A percentile compares a stretch with the other conserved stretches of the same genome.
phyloP scores from a whole-genome alignment of 2,113 vertebrate species.

The Coptodon rendalli region DNA sequence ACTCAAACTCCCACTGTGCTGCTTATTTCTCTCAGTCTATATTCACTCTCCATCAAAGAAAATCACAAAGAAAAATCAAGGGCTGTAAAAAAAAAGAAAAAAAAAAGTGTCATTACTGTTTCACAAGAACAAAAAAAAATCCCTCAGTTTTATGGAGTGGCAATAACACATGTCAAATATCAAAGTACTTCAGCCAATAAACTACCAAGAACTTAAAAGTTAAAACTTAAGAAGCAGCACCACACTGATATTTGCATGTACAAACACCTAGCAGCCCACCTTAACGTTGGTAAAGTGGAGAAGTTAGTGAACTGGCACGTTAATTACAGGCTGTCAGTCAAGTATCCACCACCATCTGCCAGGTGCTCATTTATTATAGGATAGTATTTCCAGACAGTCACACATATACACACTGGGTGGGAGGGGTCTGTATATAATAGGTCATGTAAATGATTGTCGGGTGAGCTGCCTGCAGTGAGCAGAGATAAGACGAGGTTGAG shows the following conservation, averaged over 20 bases:
- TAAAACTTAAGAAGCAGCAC: not conserved
- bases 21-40: not conserved
- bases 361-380: not conserved
- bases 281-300: not conserved
- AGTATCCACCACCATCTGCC: not conserved
- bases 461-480: constrained; percentile 18
- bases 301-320: not conserved
- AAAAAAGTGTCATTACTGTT: not conserved
- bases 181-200: not conserved
- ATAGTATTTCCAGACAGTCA: not conserved
- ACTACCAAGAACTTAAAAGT: not conserved
- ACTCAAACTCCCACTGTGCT: not conserved
- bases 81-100: not conserved
- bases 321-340: constrained; percentile 39
- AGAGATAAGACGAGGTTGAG: constrained; percentile 38
- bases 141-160: not conserved
- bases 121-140: not conserved
- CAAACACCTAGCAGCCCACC: not conserved
- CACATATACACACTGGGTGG: not conserved
- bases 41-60: not conserved
- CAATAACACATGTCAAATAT: not conserved
- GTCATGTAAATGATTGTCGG: constrained; percentile 30
- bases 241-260: not conserved
- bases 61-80: not conserved
- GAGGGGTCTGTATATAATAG: constrained; percentile 11